These are phyloP conservation scores for Picus viridis DNA, from an alignment of 2,797 vertebrate species.

Conservation along the genomic window DNA sequence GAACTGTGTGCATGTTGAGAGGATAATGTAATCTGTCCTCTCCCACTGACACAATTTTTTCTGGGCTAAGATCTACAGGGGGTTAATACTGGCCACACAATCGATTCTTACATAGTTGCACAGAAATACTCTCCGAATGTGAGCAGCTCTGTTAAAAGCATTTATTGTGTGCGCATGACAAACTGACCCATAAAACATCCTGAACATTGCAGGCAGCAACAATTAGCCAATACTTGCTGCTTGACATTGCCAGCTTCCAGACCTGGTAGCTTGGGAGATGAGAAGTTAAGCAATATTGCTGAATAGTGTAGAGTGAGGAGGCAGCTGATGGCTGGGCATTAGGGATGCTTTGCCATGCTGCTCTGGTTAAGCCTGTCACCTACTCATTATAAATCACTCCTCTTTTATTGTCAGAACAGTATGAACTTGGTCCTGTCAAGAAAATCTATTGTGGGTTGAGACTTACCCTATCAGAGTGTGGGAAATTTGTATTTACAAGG, in stretches of 20 bases:
- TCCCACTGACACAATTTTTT: background rate
- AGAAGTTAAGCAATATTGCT: background rate
- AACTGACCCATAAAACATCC: conserved; percentile 20
- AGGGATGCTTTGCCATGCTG: conserved; percentile 27
- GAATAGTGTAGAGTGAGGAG: background rate
- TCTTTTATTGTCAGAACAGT: background rate
- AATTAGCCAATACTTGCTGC: background rate
- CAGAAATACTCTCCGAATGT: background rate
- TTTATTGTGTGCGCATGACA: background rate
- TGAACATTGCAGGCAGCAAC: background rate
- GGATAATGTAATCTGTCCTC: background rate
- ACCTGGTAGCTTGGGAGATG: background rate
- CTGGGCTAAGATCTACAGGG: background rate
- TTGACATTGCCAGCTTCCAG: background rate
- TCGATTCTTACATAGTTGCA: background rate
- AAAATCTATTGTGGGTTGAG: background rate
- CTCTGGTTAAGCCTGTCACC: conserved; percentile 7
- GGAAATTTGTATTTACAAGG: background rate
- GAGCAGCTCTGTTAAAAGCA: conserved; percentile 23
- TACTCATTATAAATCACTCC: background rate
- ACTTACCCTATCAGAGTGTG: rapidly evolving
- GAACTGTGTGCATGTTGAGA: background rate
- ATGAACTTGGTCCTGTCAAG: background rate
- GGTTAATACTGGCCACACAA: background rate
- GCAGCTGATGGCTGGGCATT: background rate